Percentiles rank a stretch among this genome's conserved stretches.
These are phyloP conservation scores for Plotosus lineatus DNA, from an alignment of 2,113 vertebrate species.

Conservation along the genomic window DNA sequence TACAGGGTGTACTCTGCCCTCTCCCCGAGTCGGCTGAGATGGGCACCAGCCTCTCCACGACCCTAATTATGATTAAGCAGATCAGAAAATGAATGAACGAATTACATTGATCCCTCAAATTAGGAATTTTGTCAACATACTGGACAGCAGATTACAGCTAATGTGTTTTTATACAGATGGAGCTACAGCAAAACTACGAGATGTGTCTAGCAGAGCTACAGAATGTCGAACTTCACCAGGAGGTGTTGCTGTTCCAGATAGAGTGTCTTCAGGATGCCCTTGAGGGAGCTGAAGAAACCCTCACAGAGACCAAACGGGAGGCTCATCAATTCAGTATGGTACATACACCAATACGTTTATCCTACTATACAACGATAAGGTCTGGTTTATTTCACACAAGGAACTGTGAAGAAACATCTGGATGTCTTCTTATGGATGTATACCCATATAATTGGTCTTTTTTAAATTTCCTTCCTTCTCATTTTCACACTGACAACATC, in stretches of 20 bases:
- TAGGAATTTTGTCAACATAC: too few species aligned
- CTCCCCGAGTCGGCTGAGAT: too few species aligned
- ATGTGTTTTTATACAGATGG: conserved; percentile 57
- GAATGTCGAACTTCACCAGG: conserved; percentile 72
- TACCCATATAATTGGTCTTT: not conserved
- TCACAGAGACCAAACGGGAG: conserved; percentile 73
- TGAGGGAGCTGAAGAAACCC: conserved; percentile 74
- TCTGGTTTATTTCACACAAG: not conserved
- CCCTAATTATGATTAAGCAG: too few species aligned
- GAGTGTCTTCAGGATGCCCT: conserved; percentile 75
- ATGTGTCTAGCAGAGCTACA: conserved; percentile 71
- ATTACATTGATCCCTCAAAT: too few species aligned
- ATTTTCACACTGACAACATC: not conserved
- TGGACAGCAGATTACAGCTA: too few species aligned
- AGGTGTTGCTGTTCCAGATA: conserved; percentile 75
- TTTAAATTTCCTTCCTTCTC: not conserved
- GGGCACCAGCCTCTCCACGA: too few species aligned
- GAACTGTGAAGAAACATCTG: not conserved
- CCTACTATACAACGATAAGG: too few species aligned
- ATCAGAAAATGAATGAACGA: too few species aligned
- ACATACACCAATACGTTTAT: not conserved
- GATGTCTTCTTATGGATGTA: not conserved
- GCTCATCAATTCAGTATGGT: conserved; percentile 63
- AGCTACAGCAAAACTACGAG: conserved; percentile 73
- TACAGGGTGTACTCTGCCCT: too few species aligned